Conservation (phyloP, 2,113 vertebrate genomes). For the Balaenoptera acutorostrata region DNA sequence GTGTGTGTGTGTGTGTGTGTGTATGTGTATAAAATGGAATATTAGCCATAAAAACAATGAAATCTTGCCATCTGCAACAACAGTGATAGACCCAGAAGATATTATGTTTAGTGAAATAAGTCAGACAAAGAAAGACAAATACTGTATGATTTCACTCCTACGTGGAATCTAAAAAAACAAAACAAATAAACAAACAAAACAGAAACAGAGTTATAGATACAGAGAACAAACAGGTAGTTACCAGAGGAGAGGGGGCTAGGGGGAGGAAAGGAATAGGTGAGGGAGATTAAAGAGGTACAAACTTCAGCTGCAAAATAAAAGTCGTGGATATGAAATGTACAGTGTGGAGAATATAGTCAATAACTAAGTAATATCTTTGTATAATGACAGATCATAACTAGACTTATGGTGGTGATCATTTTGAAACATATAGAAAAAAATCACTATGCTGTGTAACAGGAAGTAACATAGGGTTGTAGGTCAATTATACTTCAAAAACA, state of each 20-base stretch:
- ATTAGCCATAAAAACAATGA: neutral
- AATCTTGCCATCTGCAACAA: neutral
- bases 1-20: no score
- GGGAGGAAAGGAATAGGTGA: neutral
- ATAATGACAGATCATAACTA: neutral
- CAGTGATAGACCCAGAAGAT: neutral
- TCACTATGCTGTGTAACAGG: neutral
- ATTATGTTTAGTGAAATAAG: neutral
- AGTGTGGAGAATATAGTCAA: neutral
- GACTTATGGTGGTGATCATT: neutral
- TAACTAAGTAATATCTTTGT: neutral
- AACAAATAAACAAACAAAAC: neutral
- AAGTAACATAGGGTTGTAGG: neutral
- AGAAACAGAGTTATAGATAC: neutral
- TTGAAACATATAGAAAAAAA: neutral
- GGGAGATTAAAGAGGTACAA: neutral
- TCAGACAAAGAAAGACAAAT: neutral
- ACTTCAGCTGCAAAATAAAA: neutral
- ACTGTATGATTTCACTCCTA: neutral
- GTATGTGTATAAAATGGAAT: neutral
- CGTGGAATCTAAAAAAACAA: neutral
- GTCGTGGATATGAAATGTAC: neutral
- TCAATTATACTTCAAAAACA: neutral
- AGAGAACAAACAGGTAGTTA: neutral
- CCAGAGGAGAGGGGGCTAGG: neutral